These are phyloP conservation scores for Oreonectes daqikongensis DNA, from an alignment of 2,797 vertebrate genomes.

Conservation along the genomic window DNA sequence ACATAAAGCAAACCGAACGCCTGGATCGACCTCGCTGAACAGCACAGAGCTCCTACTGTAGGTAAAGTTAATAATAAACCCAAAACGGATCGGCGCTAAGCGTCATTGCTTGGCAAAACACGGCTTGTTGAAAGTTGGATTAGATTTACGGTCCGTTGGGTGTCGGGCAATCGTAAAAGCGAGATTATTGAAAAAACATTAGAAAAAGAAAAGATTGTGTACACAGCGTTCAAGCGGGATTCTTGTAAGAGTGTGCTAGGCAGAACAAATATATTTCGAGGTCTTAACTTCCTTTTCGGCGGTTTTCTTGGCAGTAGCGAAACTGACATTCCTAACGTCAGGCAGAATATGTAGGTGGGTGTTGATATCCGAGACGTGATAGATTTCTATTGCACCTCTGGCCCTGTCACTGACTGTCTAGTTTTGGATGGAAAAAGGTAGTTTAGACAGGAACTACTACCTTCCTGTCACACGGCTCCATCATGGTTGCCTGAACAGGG, in stretches of 20 bases:
- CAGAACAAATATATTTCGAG: conserved; percentile 70
- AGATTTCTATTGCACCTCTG: conserved; percentile 25
- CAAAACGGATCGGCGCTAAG: conserved; percentile 67
- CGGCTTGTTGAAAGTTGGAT: conserved; percentile 75
- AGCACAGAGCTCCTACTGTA: conserved; percentile 51
- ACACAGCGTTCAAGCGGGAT: conserved; percentile 69
- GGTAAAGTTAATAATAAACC: conserved; percentile 73
- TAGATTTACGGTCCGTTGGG: conserved; percentile 68
- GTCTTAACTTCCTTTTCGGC: conserved; percentile 65
- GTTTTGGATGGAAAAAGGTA: conserved; percentile 32
- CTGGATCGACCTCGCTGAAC: conserved; percentile 69
- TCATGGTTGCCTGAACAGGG: conserved; percentile 73
- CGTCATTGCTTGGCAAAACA: conserved; percentile 69
- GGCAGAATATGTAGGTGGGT: conserved; percentile 35
- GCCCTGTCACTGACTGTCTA: conserved; percentile 30
- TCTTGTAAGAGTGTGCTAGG: conserved; percentile 45
- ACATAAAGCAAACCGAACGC: conserved; percentile 60
- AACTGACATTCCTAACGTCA: conserved; percentile 40
- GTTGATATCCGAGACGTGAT: conserved; percentile 32
- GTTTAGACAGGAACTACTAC: conserved; percentile 39
- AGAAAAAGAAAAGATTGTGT: conserved; percentile 57
- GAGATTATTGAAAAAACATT: conserved; percentile 67
- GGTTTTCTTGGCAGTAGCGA: conserved; percentile 63
- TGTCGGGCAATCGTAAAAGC: conserved; percentile 65
- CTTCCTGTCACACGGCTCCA: conserved; percentile 61